phyloP scores from a whole-genome alignment of 2,888 invertebrate species.

The Phania funesta region DNA sequence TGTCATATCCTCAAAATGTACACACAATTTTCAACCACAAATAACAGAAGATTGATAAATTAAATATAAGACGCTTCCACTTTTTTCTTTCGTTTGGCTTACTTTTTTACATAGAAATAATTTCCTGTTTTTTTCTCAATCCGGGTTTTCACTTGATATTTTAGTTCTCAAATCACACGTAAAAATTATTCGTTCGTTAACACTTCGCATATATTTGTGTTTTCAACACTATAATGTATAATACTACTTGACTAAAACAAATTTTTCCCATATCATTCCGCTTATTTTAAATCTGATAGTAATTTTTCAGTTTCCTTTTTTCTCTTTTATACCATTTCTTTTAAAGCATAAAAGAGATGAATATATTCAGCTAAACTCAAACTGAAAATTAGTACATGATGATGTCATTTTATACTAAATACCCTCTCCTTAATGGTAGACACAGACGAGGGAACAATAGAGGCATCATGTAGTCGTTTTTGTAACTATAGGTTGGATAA shows the following conservation, averaged over 20 bases:
- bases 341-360: slow-evolving; percentile 40
- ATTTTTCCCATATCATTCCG: slow-evolving; percentile 40
- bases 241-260: slow-evolving; percentile 46
- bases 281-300: slow-evolving; percentile 24
- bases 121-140: slow-evolving; percentile 21
- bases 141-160: slow-evolving; percentile 15
- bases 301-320: slow-evolving; percentile 44
- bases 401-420: slow-evolving; percentile 51
- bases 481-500: not conserved
- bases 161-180: slow-evolving; percentile 36
- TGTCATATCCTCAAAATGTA: slow-evolving; percentile 60
- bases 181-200: slow-evolving; percentile 61
- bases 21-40: slow-evolving; percentile 20
- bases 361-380: slow-evolving; percentile 15
- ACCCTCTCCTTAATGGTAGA: not conserved
- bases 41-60: not conserved
- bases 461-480: not conserved
- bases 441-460: slow-evolving; percentile 4
- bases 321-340: slow-evolving; percentile 6
- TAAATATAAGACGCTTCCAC: not conserved
- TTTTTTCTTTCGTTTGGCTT: slow-evolving; percentile 14
- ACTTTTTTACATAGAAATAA: slow-evolving; percentile 44
- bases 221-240: slow-evolving; percentile 24
- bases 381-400: slow-evolving; percentile 28
- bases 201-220: slow-evolving; percentile 42